phyloP scores from a whole-genome alignment of 2,113 vertebrate species.

The Verasper variegatus region DNA sequence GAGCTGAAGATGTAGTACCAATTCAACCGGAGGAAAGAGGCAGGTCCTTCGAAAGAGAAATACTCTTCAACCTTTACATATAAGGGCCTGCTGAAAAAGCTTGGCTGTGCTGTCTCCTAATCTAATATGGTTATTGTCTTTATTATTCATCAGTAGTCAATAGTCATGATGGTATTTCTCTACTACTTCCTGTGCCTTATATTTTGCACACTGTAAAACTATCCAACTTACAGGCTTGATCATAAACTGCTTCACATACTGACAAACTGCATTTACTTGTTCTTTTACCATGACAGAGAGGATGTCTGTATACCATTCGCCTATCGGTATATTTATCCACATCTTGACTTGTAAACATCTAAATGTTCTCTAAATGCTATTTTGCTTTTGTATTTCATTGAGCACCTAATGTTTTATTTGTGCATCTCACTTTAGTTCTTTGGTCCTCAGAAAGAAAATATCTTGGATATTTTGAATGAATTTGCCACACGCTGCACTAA shows the following conservation, averaged over 20 bases:
- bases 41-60: conserved; percentile 5
- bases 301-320: not conserved
- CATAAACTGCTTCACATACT: not conserved
- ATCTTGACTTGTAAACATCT: not conserved
- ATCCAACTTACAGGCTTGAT: no score
- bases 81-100: conserved; percentile 3
- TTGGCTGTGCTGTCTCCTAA: conserved; percentile 5
- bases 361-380: not conserved
- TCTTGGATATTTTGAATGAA: not conserved
- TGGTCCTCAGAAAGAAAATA: not conserved
- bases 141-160: not conserved
- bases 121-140: not conserved
- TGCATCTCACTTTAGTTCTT: not conserved
- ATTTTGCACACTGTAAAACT: conserved; percentile 21
- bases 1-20: conserved; percentile 80
- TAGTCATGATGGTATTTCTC: conserved; percentile 7
- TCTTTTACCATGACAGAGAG: not conserved
- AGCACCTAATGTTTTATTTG: not conserved
- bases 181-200: conserved; percentile 56
- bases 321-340: not conserved
- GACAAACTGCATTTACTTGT: not conserved
- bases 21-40: conserved; percentile 31
- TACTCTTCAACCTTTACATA: not conserved
- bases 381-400: not conserved
- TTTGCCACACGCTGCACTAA: not conserved